phyloP scores from a whole-genome alignment of 2,888 invertebrate species.

The Drosophila helvetica region DNA sequence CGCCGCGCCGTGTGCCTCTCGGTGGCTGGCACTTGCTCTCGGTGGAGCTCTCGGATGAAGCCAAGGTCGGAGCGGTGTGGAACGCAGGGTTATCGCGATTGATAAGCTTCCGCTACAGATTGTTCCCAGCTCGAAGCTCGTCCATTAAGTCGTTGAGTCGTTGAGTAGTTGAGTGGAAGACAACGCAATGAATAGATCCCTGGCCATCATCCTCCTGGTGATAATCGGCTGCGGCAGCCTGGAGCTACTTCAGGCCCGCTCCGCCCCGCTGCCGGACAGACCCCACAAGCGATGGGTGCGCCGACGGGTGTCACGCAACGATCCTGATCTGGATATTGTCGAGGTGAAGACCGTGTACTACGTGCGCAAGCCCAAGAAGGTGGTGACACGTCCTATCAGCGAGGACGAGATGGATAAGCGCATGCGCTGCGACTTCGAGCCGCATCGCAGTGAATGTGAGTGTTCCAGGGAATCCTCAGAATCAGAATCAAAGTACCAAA shows the following conservation, averaged over 20 bases:
- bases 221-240: conserved; percentile 18
- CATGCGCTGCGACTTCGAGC: conserved; percentile 73
- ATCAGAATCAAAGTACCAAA: neutral
- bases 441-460: conserved; percentile 61
- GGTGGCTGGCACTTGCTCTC: neutral
- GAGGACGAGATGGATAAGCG: conserved; percentile 66
- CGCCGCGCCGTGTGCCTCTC: neutral
- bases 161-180: conserved; percentile 19
- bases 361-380: conserved; percentile 43
- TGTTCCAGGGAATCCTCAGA: conserved; percentile 35
- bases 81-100: conserved; percentile 27
- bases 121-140: neutral
- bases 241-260: conserved; percentile 18
- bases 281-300: conserved; percentile 53
- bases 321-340: conserved; percentile 50
- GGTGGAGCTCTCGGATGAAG: too few species aligned
- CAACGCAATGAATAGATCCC: conserved; percentile 42
- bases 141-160: neutral
- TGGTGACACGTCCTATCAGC: conserved; percentile 29
- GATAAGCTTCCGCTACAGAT: conserved; percentile 29
- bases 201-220: conserved; percentile 11
- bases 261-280: conserved; percentile 3
- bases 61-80: conserved; percentile 17
- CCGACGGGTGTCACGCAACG: conserved; percentile 42
- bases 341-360: conserved; percentile 68